Percentiles rank a stretch among this genome's conserved stretches.
Evolutionary conservation across 2,113 vertebrate species (phyloP).

Genomic region (Erythrocercus mccallii): DNA sequence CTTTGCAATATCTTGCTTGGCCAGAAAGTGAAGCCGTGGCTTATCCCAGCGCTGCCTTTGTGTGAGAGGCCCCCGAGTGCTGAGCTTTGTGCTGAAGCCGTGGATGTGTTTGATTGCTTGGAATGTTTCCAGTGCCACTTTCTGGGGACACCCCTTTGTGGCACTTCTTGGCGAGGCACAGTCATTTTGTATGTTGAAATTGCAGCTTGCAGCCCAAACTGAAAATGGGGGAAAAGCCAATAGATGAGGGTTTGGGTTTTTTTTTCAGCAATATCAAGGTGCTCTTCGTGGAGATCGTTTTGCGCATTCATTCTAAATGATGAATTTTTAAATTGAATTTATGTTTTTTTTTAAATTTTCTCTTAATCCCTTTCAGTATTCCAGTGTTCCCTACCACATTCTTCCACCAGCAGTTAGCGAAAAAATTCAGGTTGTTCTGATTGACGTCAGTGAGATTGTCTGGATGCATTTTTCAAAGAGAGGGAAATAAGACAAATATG

Average conservation of each 20-base stretch:
- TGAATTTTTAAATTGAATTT: not conserved
- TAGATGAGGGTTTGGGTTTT: too few species aligned
- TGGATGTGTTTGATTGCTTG: not conserved
- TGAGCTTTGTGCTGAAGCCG: not conserved
- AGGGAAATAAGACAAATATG: not conserved
- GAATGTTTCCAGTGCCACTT: not conserved
- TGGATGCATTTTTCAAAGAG: not conserved
- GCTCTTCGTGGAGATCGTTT: not conserved
- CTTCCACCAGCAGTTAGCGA: not conserved
- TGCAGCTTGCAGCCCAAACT: not conserved
- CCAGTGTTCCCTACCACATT: too few species aligned
- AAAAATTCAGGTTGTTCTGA: not conserved
- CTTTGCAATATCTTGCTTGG: not conserved
- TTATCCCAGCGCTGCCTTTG: not conserved
- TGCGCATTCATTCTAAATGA: not conserved
- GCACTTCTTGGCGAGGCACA: not conserved
- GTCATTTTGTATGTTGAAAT: accelerated
- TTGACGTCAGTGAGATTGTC: not conserved
- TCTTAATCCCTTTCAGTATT: too few species aligned
- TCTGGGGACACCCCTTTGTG: not conserved
- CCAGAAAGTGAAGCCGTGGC: not conserved
- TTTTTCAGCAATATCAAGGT: not conserved
- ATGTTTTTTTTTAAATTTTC: too few species aligned
- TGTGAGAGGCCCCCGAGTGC: not conserved
- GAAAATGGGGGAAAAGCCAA: not conserved